phyloP scores from a whole-genome alignment of 2,797 vertebrate species.

The Setipinna tenuifilis region DNA sequence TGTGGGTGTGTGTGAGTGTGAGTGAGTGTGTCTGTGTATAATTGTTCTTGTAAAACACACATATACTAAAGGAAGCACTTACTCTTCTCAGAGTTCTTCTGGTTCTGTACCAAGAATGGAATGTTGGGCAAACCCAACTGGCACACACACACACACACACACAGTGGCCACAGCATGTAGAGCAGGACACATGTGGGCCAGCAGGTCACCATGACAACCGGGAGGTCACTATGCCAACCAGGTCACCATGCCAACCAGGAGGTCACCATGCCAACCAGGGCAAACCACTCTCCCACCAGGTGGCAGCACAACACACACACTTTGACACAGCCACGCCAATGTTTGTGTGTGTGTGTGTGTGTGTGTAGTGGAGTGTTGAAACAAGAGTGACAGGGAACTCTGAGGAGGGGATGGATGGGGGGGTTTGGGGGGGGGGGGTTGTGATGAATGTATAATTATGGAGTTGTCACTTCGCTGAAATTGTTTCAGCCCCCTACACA shows the following conservation, averaged over 20 bases:
- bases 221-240: neutral
- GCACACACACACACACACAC: neutral
- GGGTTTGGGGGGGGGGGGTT: conserved; percentile 13
- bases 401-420: neutral
- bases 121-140: no score
- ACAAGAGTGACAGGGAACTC: neutral
- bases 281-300: conserved; percentile 41
- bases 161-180: neutral
- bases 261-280: neutral
- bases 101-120: no score
- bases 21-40: neutral
- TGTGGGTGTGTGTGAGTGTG: neutral
- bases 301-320: conserved; percentile 41
- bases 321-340: neutral
- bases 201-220: neutral
- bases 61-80: no score
- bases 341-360: neutral
- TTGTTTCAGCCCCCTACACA: neutral
- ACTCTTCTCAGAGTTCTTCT: no score
- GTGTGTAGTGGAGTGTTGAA: neutral
- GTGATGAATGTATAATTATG: conserved; percentile 75
- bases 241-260: neutral
- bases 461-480: conserved; percentile 36
- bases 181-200: neutral
- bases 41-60: no score